Evolutionary conservation across 2,888 invertebrate genomes (phyloP).

Genomic region (Bembecia ichneumoniformis): DNA sequence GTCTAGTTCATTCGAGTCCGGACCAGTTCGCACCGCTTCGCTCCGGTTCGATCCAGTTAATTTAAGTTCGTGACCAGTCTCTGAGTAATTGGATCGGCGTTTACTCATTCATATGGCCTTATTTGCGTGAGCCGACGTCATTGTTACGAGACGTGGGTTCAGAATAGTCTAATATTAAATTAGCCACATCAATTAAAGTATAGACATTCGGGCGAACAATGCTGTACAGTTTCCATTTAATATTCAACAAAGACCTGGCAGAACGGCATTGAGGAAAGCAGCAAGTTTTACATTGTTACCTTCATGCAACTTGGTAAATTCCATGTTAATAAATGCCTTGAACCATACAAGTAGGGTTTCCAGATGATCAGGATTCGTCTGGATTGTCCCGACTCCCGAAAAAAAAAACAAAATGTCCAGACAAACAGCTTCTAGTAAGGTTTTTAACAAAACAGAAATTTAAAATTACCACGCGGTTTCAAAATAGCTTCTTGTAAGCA

Average conservation of each 20-base stretch:
- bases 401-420: too few relatives aligned
- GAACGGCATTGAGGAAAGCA: too few relatives aligned
- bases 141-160: slow-evolving; percentile 17
- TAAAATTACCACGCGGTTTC: too few relatives aligned
- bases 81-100: slow-evolving; percentile 25
- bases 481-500: too few relatives aligned
- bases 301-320: too few relatives aligned
- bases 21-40: slow-evolving; percentile 9
- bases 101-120: slow-evolving; percentile 27
- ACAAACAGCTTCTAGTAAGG: too few relatives aligned
- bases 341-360: too few relatives aligned
- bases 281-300: too few relatives aligned
- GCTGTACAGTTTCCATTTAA: slow-evolving; percentile 4
- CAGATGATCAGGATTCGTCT: too few relatives aligned
- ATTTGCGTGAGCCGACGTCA: slow-evolving; percentile 15
- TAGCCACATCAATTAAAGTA: slow-evolving; percentile 20
- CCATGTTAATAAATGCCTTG: too few relatives aligned
- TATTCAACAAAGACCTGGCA: slow-evolving; percentile 13
- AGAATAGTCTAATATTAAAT: slow-evolving; percentile 22
- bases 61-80: slow-evolving; percentile 28
- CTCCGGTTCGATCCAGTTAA: slow-evolving; percentile 22
- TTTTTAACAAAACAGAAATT: too few relatives aligned
- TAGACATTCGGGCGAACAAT: slow-evolving; percentile 5
- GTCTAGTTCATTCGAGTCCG: background rate
- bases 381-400: too few relatives aligned